Percentiles rank a stretch among this genome's conserved stretches.
Evolutionary conservation across 2,888 invertebrate species (phyloP).

Genomic region (Ellobium chinense): DNA sequence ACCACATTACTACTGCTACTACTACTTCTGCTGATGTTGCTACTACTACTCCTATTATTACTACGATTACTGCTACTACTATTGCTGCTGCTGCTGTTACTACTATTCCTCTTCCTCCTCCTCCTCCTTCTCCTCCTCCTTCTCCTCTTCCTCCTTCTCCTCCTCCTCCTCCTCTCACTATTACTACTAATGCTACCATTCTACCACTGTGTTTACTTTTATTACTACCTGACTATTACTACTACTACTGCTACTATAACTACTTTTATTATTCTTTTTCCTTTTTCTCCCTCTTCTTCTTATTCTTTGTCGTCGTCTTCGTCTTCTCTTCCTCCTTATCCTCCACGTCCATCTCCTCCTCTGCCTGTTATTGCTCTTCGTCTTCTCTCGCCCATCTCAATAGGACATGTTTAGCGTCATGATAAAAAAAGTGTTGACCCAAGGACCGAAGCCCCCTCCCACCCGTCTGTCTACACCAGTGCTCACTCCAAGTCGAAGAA

Average conservation of each 20-base stretch:
- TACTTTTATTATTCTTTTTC: background rate
- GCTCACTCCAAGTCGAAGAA: no score
- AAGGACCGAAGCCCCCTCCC: no score
- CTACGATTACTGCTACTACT: no score
- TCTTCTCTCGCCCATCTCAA: no score
- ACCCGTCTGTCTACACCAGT: no score
- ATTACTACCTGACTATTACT: background rate
- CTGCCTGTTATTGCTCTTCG: no score
- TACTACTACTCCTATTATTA: no score
- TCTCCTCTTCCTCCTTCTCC: background rate
- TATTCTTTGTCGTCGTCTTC: background rate
- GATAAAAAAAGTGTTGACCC: no score
- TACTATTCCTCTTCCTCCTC: background rate
- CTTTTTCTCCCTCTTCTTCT: background rate
- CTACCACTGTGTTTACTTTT: no score
- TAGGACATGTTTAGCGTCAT: no score
- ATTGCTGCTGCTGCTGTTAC: background rate
- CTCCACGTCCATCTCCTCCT: background rate
- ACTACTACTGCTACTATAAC: background rate
- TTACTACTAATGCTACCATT: conserved; percentile 20
- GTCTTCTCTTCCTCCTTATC: background rate
- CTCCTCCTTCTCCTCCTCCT: background rate
- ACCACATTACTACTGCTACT: no score
- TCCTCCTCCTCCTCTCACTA: conserved; percentile 4
- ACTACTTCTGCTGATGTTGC: no score